These are phyloP conservation scores for Microlaimidae sp. DNA, from an alignment of 2,888 invertebrate genomes.

Conservation along the genomic window DNA sequence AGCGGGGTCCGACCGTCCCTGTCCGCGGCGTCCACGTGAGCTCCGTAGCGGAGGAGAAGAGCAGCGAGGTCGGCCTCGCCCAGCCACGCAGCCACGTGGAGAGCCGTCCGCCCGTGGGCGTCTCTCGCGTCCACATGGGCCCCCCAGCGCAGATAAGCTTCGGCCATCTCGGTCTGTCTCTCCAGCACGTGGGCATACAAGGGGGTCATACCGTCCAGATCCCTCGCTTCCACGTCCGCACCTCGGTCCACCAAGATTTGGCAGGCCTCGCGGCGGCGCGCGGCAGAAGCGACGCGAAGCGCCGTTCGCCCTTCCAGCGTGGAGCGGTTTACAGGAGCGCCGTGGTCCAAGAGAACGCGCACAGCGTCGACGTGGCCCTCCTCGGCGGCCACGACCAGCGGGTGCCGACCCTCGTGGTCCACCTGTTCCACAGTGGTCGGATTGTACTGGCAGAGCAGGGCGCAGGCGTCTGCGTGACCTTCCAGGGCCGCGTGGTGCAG, in stretches of 20 bases:
- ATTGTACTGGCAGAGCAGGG: constrained; percentile 1
- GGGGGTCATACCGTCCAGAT: constrained; percentile 77
- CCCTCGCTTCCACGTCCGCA: constrained; percentile 68
- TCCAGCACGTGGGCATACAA: constrained; percentile 76
- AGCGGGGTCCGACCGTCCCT: constrained; percentile 31
- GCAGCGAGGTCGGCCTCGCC: constrained; percentile 50
- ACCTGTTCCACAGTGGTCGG: constrained; percentile 41
- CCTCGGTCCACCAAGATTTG: constrained; percentile 52
- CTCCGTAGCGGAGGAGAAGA: constrained; percentile 8
- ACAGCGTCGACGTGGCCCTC: constrained; percentile 62
- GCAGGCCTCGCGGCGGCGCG: constrained; percentile 58
- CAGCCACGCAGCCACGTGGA: constrained; percentile 20
- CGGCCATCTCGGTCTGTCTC: constrained; percentile 42
- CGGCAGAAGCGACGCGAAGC: constrained; percentile 53
- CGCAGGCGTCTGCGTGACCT: constrained; percentile 61
- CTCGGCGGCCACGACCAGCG: constrained; percentile 69
- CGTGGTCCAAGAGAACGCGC: constrained; percentile 74
- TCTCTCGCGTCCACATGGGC: constrained; percentile 41
- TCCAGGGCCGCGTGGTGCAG: constrained; percentile 88
- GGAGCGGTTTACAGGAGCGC: constrained; percentile 76
- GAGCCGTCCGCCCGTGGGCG: constrained; percentile 16
- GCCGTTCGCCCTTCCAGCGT: constrained; percentile 66
- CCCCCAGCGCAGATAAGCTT: constrained; percentile 46
- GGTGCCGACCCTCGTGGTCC: constrained; percentile 75
- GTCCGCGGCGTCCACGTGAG: constrained; percentile 29